Base-by-base conservation (phyloP, 2,113 vertebrate genomes). In the Pteropus alecto region DNA sequence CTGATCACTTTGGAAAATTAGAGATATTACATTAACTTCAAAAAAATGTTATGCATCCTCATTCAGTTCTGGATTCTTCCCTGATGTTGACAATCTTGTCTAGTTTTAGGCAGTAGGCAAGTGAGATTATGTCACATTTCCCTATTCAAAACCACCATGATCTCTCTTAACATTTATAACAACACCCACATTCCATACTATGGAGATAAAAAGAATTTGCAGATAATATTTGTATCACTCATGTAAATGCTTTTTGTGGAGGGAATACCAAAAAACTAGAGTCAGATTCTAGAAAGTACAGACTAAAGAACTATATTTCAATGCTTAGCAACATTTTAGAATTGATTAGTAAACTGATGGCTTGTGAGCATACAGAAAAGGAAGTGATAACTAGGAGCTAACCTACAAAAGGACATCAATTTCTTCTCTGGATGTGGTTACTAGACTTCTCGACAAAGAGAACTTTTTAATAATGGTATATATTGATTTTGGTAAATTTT, bases 261-360 rank as follows among this genome's bases (percentile, higher is more conserved):
- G 30, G 54, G 43, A 35, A 43, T 38, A 9, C 21, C 58, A 67
- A 94, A 88, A 84, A 22, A 35, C n/a, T 90, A 1, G 70, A 81
- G 79, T 95, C 30, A 95, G 71, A 90, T 60, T 89, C 58, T 86
- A 95, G 67, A 89, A 86, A 90, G 16, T 46, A 79, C 65, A 58
- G 65, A 93, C 68, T 41, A 21, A 90, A 92, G 90, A 81, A 43
- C 12, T 56, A 71, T 41, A 74, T 63, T 60, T 61, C 22, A 76
- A 33, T 43, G 71, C 12, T 93, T 65, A 96, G 46, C 10, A 61
- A 28, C 28, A 63, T 22, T 89, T 94, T 51, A 71, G 35, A 77
- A 48, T 76, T 94, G 30, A 33, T 87, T 86, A 76, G 28, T 77
- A 94, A 71, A 38, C 30, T 51, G 38, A 68, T 82, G 41, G 18